phyloP scores from a whole-genome alignment of 2,797 vertebrate species.

The Tenualosa ilisha region DNA sequence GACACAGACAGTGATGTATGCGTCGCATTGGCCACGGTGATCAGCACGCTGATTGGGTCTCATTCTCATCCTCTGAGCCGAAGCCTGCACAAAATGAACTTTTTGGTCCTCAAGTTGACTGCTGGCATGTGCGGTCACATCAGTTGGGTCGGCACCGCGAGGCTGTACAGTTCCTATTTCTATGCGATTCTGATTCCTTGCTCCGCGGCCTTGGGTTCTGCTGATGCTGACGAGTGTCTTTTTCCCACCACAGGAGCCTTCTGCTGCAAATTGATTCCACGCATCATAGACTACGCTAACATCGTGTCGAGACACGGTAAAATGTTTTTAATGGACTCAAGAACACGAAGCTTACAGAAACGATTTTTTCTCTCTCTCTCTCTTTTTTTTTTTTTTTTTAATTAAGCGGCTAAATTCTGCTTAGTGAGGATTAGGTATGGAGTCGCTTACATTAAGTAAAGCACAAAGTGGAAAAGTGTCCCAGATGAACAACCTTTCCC shows the following conservation, averaged over 20 bases:
- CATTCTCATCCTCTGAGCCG: constrained; percentile 24
- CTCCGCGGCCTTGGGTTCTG: background rate
- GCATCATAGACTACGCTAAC: constrained; percentile 40
- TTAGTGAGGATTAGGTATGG: background rate
- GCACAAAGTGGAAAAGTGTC: background rate
- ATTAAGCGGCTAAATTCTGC: constrained; percentile 23
- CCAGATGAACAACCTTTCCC: background rate
- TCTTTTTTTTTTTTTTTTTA: background rate
- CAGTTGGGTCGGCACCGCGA: background rate
- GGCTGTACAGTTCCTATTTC: background rate
- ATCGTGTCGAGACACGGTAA: constrained; percentile 1
- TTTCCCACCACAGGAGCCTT: background rate
- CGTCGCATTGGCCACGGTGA: constrained; percentile 28
- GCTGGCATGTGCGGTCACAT: background rate
- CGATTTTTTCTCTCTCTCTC: background rate
- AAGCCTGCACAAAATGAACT: constrained; percentile 25
- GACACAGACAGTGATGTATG: constrained; percentile 27
- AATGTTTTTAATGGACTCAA: constrained; percentile 22
- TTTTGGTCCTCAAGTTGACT: background rate
- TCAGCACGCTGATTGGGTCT: constrained; percentile 37
- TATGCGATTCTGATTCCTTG: background rate
- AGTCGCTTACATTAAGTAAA: background rate
- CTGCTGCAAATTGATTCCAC: constrained; percentile 40
- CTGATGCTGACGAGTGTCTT: background rate
- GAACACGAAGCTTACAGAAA: constrained; percentile 23